Evolutionary conservation across 1,140 invertebrate species (phyloP).

Genomic region (Heterodera schachtii): DNA sequence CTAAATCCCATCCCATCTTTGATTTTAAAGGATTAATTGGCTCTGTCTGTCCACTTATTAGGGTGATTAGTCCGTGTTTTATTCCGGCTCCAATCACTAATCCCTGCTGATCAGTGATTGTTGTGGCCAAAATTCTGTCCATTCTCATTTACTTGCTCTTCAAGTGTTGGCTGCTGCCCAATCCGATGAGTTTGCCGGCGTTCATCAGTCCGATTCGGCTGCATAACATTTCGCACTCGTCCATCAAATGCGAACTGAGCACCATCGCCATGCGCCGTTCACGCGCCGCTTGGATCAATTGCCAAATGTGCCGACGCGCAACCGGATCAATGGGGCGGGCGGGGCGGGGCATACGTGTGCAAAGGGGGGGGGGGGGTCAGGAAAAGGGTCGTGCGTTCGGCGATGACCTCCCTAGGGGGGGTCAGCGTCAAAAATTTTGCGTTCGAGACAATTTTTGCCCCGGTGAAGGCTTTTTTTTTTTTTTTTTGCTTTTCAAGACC

Average conservation of each 20-base stretch:
- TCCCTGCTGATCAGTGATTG: not conserved
- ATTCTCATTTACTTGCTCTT: conserved; percentile 66
- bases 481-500: too few relatives aligned
- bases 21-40: too few relatives aligned
- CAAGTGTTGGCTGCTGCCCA: conserved; percentile 75
- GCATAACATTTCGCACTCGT: conserved; percentile 64
- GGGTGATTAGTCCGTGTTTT: too few relatives aligned
- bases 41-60: too few relatives aligned
- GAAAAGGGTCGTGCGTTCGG: too few relatives aligned
- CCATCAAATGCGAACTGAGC: conserved; percentile 65
- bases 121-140: conserved; percentile 6
- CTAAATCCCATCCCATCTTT: too few relatives aligned
- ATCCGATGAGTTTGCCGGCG: conserved; percentile 76
- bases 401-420: too few relatives aligned
- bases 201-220: conserved; percentile 84
- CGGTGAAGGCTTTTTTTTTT: too few relatives aligned
- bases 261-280: conserved; percentile 49
- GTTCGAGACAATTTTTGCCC: too few relatives aligned
- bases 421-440: too few relatives aligned
- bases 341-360: too few relatives aligned
- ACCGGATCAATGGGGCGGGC: conserved; percentile 71
- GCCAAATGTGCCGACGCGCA: conserved; percentile 70
- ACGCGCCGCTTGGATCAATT: conserved; percentile 60
- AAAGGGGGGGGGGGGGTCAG: too few relatives aligned
- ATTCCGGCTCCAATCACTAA: not conserved